Conservation (phyloP, 2,113 vertebrate species). For the Notarius lentiginosus region DNA sequence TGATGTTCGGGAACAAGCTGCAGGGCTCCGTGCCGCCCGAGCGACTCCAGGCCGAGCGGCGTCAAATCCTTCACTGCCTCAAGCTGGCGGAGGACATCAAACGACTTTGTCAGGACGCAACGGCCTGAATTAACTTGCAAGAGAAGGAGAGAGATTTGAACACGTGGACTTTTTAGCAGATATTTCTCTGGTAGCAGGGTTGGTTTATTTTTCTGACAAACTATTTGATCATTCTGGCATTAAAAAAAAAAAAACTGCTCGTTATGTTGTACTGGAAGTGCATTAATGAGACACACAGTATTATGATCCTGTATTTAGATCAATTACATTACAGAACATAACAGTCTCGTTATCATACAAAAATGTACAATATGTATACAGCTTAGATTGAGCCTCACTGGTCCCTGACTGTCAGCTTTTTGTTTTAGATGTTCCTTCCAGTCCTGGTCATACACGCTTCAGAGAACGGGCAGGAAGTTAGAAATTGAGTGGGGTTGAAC, state of each 20-base stretch:
- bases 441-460: background rate
- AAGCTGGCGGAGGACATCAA: constrained; percentile 80
- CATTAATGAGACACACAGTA: background rate
- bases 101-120: constrained; percentile 61
- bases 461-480: background rate
- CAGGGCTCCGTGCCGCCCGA: constrained; percentile 73
- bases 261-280: no score
- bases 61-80: constrained; percentile 82
- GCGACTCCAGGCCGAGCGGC: constrained; percentile 76
- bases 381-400: background rate
- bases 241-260: no score
- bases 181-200: no score
- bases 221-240: no score
- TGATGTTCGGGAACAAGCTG: constrained; percentile 84
- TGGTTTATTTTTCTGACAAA: no score
- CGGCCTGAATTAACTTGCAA: background rate
- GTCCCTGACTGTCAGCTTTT: background rate
- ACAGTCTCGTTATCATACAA: background rate
- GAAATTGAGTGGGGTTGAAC: background rate
- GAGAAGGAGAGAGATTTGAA: background rate
- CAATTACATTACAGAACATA: constrained; percentile 3
- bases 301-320: constrained; percentile 13
- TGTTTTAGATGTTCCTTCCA: background rate
- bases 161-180: background rate
- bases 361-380: constrained; percentile 22